Evolutionary conservation across 2,888 invertebrate genomes (phyloP).

Genomic region (Agrotis ipsilon): DNA sequence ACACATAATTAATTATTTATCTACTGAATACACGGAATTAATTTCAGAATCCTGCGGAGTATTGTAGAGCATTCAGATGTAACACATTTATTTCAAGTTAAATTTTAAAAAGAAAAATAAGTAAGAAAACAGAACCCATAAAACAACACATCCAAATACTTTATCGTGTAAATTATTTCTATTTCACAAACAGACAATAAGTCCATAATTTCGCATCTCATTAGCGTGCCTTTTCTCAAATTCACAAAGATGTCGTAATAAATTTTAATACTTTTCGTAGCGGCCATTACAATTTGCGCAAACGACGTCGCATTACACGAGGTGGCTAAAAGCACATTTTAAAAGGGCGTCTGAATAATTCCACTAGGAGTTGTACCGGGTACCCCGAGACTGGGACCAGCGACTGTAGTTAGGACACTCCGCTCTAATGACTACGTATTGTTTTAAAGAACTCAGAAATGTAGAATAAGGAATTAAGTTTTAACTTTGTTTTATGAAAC

Average conservation of each 20-base stretch:
- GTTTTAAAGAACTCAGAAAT: slow-evolving; percentile 41
- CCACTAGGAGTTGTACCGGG: slow-evolving; percentile 54
- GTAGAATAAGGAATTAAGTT: slow-evolving; percentile 43
- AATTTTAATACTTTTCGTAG: slow-evolving; percentile 80
- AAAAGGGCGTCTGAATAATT: slow-evolving; percentile 81
- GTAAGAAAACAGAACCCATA: slow-evolving; percentile 23
- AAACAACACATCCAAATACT: slow-evolving; percentile 35
- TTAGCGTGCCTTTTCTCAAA: slow-evolving; percentile 64
- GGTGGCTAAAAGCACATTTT: slow-evolving; percentile 81
- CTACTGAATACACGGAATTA: too few relatives aligned
- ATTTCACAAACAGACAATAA: slow-evolving; percentile 56
- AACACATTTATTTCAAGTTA: not conserved
- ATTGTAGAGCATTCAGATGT: not conserved
- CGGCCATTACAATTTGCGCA: slow-evolving; percentile 80
- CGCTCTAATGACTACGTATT: slow-evolving; percentile 56
- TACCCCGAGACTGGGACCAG: slow-evolving; percentile 56
- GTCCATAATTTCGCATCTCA: slow-evolving; percentile 55
- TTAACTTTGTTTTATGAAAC: slow-evolving; percentile 26
- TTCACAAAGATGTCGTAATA: slow-evolving; percentile 74
- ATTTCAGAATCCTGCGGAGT: not conserved
- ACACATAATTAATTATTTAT: not conserved
- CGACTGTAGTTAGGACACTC: slow-evolving; percentile 56
- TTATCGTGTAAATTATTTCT: slow-evolving; percentile 49
- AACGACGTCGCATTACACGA: slow-evolving; percentile 77
- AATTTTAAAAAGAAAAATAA: slow-evolving; percentile 1